Percentiles rank a stretch among this genome's conserved stretches.
phyloP scores from a whole-genome alignment of 2,797 vertebrate species.

The Muraenolepis orangiensis region DNA sequence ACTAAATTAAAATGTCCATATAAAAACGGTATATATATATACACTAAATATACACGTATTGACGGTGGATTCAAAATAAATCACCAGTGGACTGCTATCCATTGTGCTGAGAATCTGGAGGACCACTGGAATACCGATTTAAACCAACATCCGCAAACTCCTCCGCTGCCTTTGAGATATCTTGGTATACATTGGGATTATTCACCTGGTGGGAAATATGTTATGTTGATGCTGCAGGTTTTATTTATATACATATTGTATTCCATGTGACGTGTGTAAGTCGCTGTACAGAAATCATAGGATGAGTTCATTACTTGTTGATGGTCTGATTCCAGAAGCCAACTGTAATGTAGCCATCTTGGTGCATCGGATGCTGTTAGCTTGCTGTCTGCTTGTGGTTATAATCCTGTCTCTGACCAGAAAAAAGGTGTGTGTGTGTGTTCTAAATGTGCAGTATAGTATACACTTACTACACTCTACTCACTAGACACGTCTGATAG shows the following conservation, averaged over 20 bases:
- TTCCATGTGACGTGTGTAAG: neutral
- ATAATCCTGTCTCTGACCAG: neutral
- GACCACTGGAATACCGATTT: too few relatives aligned
- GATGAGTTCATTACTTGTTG: neutral
- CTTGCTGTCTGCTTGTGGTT: neutral
- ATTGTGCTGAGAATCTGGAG: too few relatives aligned
- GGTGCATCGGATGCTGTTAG: neutral
- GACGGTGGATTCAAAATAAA: too few relatives aligned
- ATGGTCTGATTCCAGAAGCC: neutral
- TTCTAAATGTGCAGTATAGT: neutral
- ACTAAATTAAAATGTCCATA: too few relatives aligned
- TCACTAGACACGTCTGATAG: too few relatives aligned
- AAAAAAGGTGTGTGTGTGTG: neutral
- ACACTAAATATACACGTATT: too few relatives aligned
- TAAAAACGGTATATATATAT: too few relatives aligned
- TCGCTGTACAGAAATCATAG: neutral
- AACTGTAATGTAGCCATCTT: neutral
- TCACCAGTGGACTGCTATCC: too few relatives aligned
- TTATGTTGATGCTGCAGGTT: neutral
- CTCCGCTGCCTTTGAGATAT: too few relatives aligned
- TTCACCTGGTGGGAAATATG: neutral
- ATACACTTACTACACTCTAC: neutral
- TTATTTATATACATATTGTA: neutral
- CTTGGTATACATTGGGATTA: too few relatives aligned
- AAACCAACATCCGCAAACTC: too few relatives aligned